These are phyloP conservation scores for Neomonachus schauinslandi DNA, from an alignment of 2,113 vertebrate species.

Conservation along the genomic window DNA sequence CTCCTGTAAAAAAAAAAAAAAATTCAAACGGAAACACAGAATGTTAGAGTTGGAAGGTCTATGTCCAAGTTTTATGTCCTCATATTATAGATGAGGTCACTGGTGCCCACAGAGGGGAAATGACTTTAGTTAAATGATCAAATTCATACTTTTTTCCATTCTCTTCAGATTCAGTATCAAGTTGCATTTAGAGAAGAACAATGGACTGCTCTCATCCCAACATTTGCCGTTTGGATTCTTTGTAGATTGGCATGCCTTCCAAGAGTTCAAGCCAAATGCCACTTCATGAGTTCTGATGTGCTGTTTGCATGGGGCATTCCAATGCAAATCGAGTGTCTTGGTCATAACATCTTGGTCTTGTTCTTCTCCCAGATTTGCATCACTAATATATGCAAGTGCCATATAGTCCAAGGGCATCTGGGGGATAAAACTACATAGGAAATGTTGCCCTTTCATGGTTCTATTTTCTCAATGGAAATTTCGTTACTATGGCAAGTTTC, in stretches of 20 bases:
- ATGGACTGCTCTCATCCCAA: conserved; percentile 40
- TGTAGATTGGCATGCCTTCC: conserved; percentile 59
- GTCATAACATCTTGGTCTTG: conserved; percentile 65
- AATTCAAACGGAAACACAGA: conserved; percentile 22
- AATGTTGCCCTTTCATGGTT: conserved; percentile 51
- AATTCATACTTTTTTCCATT: conserved; percentile 54
- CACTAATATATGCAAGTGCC: conserved; percentile 63
- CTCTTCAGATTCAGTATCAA: conserved; percentile 53
- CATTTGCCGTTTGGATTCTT: conserved; percentile 34
- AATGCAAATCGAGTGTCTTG: conserved; percentile 68
- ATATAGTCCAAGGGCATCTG: conserved; percentile 53
- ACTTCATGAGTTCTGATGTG: conserved; percentile 60
- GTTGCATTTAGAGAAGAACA: conserved; percentile 67
- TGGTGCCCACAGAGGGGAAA: neutral
- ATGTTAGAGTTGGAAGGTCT: conserved; percentile 1
- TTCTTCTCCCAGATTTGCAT: conserved; percentile 64
- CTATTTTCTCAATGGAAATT: conserved; percentile 48
- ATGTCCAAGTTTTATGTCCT: neutral
- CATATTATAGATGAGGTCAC: conserved; percentile 27
- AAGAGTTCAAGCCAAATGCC: conserved; percentile 70
- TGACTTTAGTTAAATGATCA: conserved; percentile 45
- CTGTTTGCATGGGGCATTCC: conserved; percentile 65
- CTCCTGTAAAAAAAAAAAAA: neutral
- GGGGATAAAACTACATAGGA: conserved; percentile 58
- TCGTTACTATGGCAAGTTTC: conserved; percentile 60